Base-by-base conservation (phyloP, 2,888 invertebrate genomes). In the Cecidostiba fungosa region DNA sequence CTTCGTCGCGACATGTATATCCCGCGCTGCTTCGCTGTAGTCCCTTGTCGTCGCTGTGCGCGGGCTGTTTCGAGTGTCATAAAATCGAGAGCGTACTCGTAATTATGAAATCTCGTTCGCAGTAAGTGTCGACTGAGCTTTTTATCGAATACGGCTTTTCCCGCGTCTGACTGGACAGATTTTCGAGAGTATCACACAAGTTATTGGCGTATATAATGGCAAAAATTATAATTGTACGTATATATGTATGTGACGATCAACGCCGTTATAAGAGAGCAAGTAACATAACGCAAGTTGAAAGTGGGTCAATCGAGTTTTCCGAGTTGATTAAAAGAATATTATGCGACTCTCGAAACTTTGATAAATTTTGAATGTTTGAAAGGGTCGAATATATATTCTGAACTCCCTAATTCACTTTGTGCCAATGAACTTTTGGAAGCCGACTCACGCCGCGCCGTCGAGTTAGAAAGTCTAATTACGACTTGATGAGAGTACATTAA, bases 51-150 rank as follows among this genome's bases (percentile, higher is more conserved):
- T 12, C 43, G 43, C 43, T 12, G 2, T 1, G 43, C 50, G 26
- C 16, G 23, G 12, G 39, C 36, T 26, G 62, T 29, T 62, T 82
- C 74, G 26, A 77, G 77, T 76, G 54, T 77, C 69, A 54, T 82
- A 50, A 77, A 82, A 54, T 82, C 82, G 82, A 82, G 74, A 73
- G 74, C 72, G 54, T 54, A 59, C 29, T 26, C 29, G 62, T 82
- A 76, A 82, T 82, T 76, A 82, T 50, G 74, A 74, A 82, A 74
- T 74, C 66, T 74, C 82, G 62, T 66, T 74, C 47, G 8, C 36
- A 47, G 36, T 23, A 43, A 62, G 23, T 36, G 39, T 26, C 62
- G 43, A 78, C 66, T 77, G 39, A 39, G 39, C 10, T 62, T 77
- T 77, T 62, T 26, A 77, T 62, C 47, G 62, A 32, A 4, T 4